A percentile compares a stretch with the other conserved stretches of the same genome.
phyloP scores from a whole-genome alignment of 2,797 vertebrate genomes.

The Pagetopsis macropterus region DNA sequence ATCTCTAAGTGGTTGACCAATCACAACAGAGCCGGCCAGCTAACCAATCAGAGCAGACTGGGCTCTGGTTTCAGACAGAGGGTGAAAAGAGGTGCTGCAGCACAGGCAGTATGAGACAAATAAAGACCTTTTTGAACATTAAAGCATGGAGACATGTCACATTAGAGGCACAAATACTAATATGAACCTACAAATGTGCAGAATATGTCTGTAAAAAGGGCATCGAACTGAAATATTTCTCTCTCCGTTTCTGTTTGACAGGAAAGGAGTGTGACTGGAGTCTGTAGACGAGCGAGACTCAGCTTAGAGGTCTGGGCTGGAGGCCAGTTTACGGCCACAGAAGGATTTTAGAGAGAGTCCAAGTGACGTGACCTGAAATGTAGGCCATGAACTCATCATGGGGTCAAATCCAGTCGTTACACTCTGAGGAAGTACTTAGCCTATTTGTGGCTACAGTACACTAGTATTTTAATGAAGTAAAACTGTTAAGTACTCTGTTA shows the following conservation, averaged over 20 bases:
- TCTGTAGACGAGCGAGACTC: slow-evolving; percentile 33
- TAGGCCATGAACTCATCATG: slow-evolving; percentile 40
- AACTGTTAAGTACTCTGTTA: not conserved
- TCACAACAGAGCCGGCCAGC: no score
- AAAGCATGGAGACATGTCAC: no score
- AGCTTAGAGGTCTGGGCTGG: slow-evolving; percentile 56
- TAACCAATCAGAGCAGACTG: no score
- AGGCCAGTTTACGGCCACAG: slow-evolving; percentile 50
- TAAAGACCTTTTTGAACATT: no score
- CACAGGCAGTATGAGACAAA: no score
- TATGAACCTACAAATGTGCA: no score
- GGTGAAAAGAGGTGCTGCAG: no score
- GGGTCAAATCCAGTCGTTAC: not conserved
- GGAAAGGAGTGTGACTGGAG: slow-evolving; percentile 31
- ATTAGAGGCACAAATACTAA: no score
- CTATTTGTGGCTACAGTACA: not conserved
- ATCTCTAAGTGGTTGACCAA: no score
- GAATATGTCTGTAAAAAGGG: no score
- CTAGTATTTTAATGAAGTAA: not conserved
- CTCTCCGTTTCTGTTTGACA: slow-evolving; percentile 24
- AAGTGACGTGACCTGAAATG: slow-evolving; percentile 52
- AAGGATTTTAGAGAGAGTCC: slow-evolving; percentile 51
- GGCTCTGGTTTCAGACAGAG: no score
- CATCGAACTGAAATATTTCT: slow-evolving; percentile 2
- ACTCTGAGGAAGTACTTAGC: not conserved